These are phyloP conservation scores for Alloplasta piceator DNA, from an alignment of 2,888 invertebrate genomes.

Conservation along the genomic window DNA sequence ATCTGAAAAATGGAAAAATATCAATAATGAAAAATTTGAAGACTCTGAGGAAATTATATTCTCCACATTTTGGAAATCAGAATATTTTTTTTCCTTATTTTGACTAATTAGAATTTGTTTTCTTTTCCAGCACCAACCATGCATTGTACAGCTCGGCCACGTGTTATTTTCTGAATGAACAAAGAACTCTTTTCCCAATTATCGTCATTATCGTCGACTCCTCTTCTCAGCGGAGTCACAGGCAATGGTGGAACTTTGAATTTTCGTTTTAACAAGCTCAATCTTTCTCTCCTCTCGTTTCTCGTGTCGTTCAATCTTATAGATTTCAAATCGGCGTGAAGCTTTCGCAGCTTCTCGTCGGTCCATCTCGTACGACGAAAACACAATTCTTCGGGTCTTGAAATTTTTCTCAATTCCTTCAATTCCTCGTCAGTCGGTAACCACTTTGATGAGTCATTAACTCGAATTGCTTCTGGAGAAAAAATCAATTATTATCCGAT, in stretches of 20 bases:
- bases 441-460: slow-evolving; percentile 85
- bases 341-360: slow-evolving; percentile 85
- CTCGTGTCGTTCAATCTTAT: slow-evolving; percentile 69
- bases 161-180: slow-evolving; percentile 87
- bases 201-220: slow-evolving; percentile 81
- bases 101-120: no score
- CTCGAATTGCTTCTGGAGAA: slow-evolving; percentile 83
- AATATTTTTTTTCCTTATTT: no score
- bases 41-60: slow-evolving; percentile 8
- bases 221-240: slow-evolving; percentile 80
- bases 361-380: slow-evolving; percentile 88
- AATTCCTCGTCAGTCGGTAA: slow-evolving; percentile 84
- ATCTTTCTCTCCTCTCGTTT: slow-evolving; percentile 32
- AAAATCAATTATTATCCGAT: no score
- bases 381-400: slow-evolving; percentile 83
- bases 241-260: slow-evolving; percentile 63
- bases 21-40: slow-evolving; percentile 5
- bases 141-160: slow-evolving; percentile 89
- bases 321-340: slow-evolving; percentile 86
- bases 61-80: slow-evolving; percentile 7
- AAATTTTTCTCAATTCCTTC: slow-evolving; percentile 80
- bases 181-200: slow-evolving; percentile 40
- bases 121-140: slow-evolving; percentile 83
- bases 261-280: slow-evolving; percentile 70
- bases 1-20: slow-evolving; percentile 84